These are phyloP conservation scores for Phoxinus phoxinus DNA, from an alignment of 2,113 vertebrate genomes.

Conservation along the genomic window DNA sequence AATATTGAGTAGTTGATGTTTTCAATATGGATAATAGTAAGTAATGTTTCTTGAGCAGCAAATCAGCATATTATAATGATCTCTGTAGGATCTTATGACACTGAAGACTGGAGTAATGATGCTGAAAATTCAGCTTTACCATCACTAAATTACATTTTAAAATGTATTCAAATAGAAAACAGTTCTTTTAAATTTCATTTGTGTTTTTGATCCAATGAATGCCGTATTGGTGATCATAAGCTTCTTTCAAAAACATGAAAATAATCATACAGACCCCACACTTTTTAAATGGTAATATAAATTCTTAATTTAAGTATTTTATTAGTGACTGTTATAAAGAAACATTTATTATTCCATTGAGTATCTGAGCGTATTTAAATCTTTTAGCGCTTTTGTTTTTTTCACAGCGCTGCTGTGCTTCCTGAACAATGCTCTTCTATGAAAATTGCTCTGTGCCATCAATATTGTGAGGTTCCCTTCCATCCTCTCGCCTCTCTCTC, in stretches of 20 bases:
- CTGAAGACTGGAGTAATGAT: not conserved
- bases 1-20: not conserved
- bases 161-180: not conserved
- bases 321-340: not conserved
- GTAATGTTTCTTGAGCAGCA: not conserved
- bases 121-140: not conserved
- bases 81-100: not conserved
- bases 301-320: not conserved
- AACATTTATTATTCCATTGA: not conserved
- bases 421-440: conserved; percentile 37
- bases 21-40: not conserved
- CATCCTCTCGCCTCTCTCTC: conserved; percentile 31
- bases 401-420: not conserved
- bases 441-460: conserved; percentile 48
- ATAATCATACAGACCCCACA: not conserved
- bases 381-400: not conserved
- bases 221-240: not conserved
- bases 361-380: no score
- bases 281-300: not conserved
- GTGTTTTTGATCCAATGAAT: not conserved
- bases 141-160: not conserved
- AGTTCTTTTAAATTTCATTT: not conserved
- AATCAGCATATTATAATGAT: not conserved
- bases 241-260: not conserved
- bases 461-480: conserved; percentile 40